These are phyloP conservation scores for Tragulus kanchil DNA, from an alignment of 2,113 vertebrate species.

Conservation along the genomic window DNA sequence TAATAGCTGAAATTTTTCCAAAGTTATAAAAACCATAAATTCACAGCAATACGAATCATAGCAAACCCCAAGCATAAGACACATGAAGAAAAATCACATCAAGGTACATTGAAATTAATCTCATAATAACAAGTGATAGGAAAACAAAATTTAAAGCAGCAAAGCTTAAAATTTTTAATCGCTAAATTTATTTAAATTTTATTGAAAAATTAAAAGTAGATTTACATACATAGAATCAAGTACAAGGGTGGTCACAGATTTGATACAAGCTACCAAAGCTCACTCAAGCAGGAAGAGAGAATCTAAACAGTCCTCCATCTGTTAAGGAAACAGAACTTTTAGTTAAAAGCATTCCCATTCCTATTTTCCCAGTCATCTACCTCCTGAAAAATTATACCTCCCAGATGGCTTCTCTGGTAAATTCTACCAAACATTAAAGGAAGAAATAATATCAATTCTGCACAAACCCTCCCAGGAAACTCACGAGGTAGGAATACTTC, in stretches of 20 bases:
- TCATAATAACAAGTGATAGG: neutral
- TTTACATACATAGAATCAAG: neutral
- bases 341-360: neutral
- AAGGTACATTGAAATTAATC: neutral
- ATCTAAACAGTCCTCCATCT: neutral
- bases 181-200: neutral
- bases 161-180: neutral
- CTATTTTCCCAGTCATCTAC: neutral
- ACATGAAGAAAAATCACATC: neutral
- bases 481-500: neutral
- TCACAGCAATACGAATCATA: neutral
- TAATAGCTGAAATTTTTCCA: neutral
- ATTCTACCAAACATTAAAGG: neutral
- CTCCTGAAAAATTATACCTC: neutral
- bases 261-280: neutral
- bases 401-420: neutral
- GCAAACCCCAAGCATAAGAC: neutral
- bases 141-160: neutral
- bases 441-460: conserved; percentile 16
- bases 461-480: neutral
- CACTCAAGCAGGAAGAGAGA: neutral
- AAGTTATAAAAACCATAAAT: neutral
- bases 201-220: neutral
- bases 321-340: neutral
- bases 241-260: neutral